Evolutionary conservation across 23 tunicate genomes (phyloP), one percentile per base, ranked within the genome.

Genomic region (Ascidia mentula): DNA sequence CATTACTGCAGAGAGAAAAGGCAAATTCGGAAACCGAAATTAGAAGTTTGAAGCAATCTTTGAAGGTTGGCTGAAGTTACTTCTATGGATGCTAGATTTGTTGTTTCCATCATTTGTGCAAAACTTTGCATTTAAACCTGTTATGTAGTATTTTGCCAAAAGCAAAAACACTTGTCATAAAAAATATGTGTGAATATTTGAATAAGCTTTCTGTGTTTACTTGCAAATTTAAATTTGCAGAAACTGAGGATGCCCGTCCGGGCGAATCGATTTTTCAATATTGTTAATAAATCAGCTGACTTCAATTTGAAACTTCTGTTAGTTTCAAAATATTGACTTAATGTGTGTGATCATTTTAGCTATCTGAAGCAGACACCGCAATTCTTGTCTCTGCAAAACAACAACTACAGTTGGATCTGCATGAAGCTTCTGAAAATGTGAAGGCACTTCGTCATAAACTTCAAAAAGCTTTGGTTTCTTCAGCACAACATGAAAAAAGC

Each of bases 361-460:
- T 90, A 15, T 69, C 96, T 1, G 86, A 85, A 32, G 96, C 96
- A 1, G 96, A 90, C 83, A 90, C 88, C 33, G 96, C 96, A 0
- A 90, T 90, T 35, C 75, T 90, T 9, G 96, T 90, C 30, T 80
- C 96, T 5, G 69, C 96, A 15, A 90, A 90, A 69, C 96, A 90
- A 32, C 96, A 90, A 40, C 69, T 90, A 37, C 96, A 90, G 59
- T 61, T 90, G 42, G 86, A 90, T 26, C 38, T 61, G 65, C 89
- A 85, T 40, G 85, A 90, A 17, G 36, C 80, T 32, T 46, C 60
- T 12, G 96, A 76, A 72, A 37, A 31, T 24, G 72, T 18, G 0
- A 90, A 90, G 42, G 5, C 38, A 2, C 59, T 90, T 28, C 71
- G 61, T 12, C 28, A n/a, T 26, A 40, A 80, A 18, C 38, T 90